Conservation (phyloP, 1,140 invertebrate species). For the Polypedilum vanderplanki region DNA sequence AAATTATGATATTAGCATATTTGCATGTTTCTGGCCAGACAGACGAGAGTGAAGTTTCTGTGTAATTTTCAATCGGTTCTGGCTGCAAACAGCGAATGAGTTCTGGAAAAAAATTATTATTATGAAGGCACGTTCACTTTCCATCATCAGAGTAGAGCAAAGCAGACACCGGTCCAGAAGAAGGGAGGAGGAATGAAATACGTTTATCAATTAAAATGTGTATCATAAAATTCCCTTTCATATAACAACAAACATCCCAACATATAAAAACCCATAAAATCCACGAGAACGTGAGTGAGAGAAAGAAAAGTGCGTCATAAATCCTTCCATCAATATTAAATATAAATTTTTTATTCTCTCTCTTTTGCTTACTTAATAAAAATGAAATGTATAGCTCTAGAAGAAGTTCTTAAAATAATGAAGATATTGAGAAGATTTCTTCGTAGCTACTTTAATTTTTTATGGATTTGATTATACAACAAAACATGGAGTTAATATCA, state of each 20-base stretch:
- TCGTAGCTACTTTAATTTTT: no score
- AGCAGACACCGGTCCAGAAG: no score
- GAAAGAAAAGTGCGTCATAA: constrained; percentile 17
- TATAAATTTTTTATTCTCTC: not conserved
- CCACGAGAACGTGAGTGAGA: not conserved
- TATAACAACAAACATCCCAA: not conserved
- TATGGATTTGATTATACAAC: no score
- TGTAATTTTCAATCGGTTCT: constrained; percentile 24
- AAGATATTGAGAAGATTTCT: no score
- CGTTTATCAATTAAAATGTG: constrained; percentile 28
- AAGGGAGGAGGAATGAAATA: not conserved
- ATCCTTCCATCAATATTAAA: not conserved
- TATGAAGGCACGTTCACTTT: constrained; percentile 26
- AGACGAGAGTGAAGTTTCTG: no score
- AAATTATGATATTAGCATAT: constrained; percentile 25
- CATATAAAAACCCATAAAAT: not conserved
- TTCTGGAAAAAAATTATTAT: not conserved
- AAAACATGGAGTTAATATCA: no score
- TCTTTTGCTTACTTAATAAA: not conserved
- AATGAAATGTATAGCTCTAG: no score
- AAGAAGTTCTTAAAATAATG: no score
- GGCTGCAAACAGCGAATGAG: not conserved
- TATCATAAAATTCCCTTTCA: not conserved
- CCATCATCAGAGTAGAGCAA: not conserved
- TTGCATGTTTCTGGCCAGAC: no score